Conservation (phyloP, 2,888 invertebrate genomes). For the Altica lythri region DNA sequence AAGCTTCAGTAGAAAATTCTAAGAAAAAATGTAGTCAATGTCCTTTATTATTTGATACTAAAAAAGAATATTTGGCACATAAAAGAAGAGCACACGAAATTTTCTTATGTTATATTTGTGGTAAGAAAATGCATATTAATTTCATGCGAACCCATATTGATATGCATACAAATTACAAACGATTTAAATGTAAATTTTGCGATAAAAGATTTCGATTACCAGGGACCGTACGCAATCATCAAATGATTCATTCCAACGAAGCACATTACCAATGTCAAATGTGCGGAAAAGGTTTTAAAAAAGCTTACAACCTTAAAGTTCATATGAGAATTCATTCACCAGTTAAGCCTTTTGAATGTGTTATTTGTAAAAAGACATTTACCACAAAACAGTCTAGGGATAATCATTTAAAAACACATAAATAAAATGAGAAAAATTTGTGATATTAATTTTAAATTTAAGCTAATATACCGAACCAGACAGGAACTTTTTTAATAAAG, state of each 20-base stretch:
- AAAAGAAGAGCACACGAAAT: conserved; percentile 35
- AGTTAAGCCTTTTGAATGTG: conserved; percentile 55
- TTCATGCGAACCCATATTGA: conserved; percentile 31
- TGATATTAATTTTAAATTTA: no score
- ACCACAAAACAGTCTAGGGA: conserved; percentile 48
- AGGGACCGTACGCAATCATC: conserved; percentile 40
- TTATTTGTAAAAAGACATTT: conserved; percentile 62
- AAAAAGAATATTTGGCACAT: conserved; percentile 19
- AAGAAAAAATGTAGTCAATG: conserved; percentile 57
- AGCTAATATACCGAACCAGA: no score
- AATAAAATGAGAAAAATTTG: conserved; percentile 14
- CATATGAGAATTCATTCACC: conserved; percentile 59
- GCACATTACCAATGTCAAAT: conserved; percentile 34
- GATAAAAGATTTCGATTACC: conserved; percentile 40
- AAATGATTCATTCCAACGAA: conserved; percentile 41
- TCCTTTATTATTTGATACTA: conserved; percentile 53
- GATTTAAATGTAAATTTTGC: conserved; percentile 37
- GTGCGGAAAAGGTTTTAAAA: conserved; percentile 37
- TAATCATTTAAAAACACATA: conserved; percentile 33
- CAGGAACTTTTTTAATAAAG: no score
- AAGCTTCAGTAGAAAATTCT: neutral
- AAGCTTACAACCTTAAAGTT: conserved; percentile 53
- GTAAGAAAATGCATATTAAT: conserved; percentile 31
- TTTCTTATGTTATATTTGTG: conserved; percentile 41
- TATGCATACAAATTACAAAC: conserved; percentile 29